These are phyloP conservation scores for Synanthedon tipuliformis DNA, from an alignment of 2,888 invertebrate genomes.

Conservation along the genomic window DNA sequence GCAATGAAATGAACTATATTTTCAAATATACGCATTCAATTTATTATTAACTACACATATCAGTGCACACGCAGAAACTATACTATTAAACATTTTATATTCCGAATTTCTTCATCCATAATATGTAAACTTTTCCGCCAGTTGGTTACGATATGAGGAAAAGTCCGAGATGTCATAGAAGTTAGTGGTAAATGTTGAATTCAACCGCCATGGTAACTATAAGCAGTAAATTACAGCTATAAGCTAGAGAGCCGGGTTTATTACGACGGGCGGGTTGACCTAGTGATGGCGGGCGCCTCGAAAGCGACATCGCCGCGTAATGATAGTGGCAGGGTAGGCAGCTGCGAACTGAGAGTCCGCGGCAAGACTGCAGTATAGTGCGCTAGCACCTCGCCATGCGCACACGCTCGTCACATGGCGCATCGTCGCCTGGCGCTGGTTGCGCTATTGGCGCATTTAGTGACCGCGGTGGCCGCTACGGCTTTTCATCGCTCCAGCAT, in stretches of 20 bases:
- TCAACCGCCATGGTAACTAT: not conserved
- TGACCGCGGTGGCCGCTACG: conserved; percentile 38
- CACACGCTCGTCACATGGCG: conserved; percentile 64
- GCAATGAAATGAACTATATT: too few species aligned
- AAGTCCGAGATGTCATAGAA: too few species aligned
- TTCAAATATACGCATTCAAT: too few species aligned
- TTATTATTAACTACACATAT: too few species aligned
- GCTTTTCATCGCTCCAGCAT: conserved; percentile 25
- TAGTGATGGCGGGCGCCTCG: conserved; percentile 45
- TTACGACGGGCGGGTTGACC: conserved; percentile 36
- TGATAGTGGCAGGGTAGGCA: conserved; percentile 42
- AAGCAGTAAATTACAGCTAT: not conserved
- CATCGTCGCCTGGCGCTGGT: conserved; percentile 63
- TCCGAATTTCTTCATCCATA: too few species aligned
- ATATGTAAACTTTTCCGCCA: too few species aligned
- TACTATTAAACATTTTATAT: too few species aligned
- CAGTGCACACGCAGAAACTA: too few species aligned
- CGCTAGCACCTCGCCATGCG: conserved; percentile 67
- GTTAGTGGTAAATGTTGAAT: too few species aligned
- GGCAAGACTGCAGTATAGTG: conserved; percentile 38
- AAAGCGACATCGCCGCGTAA: conserved; percentile 55
- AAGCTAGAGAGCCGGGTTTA: not conserved
- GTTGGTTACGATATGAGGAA: too few species aligned
- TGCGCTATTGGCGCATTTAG: conserved; percentile 53
- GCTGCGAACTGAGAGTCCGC: conserved; percentile 24